phyloP scores from a whole-genome alignment of 2,113 vertebrate genomes.

The Sceloporus tristichus region DNA sequence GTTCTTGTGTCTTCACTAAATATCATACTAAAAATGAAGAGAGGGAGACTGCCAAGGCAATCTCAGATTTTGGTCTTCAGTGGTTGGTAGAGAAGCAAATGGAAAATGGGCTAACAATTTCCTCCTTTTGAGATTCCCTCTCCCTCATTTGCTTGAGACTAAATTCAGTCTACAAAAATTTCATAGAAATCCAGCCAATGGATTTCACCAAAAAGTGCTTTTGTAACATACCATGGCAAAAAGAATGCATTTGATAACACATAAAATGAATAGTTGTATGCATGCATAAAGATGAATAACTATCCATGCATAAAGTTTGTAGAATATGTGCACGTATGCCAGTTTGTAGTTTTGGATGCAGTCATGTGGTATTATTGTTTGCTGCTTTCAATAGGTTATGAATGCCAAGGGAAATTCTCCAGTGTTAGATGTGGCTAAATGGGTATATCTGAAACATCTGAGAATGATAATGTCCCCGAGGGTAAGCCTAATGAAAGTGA shows the following conservation, averaged over 20 bases:
- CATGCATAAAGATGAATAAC: neutral
- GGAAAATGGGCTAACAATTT: neutral
- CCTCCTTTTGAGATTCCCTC: no score
- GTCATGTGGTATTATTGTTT: conserved; percentile 35
- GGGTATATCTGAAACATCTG: conserved; percentile 55
- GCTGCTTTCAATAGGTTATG: conserved; percentile 49
- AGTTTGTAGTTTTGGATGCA: conserved; percentile 23
- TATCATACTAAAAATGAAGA: conserved; percentile 1
- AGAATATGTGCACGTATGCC: neutral
- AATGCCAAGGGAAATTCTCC: conserved; percentile 42
- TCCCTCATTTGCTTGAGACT: conserved; percentile 21
- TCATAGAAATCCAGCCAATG: conserved; percentile 24
- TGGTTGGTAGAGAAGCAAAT: neutral
- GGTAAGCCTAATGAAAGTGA: conserved; percentile 51
- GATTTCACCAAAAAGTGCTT: conserved; percentile 39
- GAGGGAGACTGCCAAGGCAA: conserved; percentile 19
- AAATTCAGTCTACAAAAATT: conserved; percentile 26
- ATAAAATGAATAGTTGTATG: neutral
- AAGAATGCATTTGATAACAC: neutral
- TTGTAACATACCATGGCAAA: conserved; percentile 16
- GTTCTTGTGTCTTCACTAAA: neutral
- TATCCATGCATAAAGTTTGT: fast-evolving
- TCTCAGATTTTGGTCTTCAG: neutral
- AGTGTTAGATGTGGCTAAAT: conserved; percentile 39
- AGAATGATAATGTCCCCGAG: conserved; percentile 57